Evolutionary conservation across 2,797 vertebrate species (phyloP), one percentile per base, ranked within the genome.

Genomic region (Sciaenops ocellatus): DNA sequence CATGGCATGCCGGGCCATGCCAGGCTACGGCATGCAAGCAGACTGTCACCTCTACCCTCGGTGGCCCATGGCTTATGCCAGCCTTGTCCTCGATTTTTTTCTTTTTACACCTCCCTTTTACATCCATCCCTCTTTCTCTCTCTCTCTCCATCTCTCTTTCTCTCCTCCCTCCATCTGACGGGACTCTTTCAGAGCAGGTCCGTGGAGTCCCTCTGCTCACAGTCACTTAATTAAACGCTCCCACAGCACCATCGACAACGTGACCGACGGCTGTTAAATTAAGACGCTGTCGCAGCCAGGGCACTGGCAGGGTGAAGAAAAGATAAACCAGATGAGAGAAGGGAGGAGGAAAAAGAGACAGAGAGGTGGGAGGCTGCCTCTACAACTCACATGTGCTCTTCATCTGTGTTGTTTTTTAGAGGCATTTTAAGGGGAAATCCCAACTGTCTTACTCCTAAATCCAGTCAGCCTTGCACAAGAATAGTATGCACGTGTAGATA

Each of bases 221-320:
- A 79, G 84, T 83, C 84, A 82, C 91, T 90, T 93, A 89, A 94
- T 94, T 90, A 95, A 91, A 92, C 46, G 80, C 84, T 91, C 87
- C 86, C 87, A 76, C 81, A 52, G 84, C 85, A 80, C 80, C 71
- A 73, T 78, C 83, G 71, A 86, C 47, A 6, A 73, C 64, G 73
- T 78, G 78, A 87, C 85, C 81, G 62, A 78, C 83, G 85, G 89
- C 85, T 88, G 91, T 84, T 92, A 82, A 93, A 92, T 89, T 76
- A 90, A 92, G 82, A 90, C 15, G 80, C 85, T 62, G 88, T 87
- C 84, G 80, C 84, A 67, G 85, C 80, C 64, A 17, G 73, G 46
- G 57, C n/a, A 13, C 44, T 56, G 28, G 79, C 50, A 41, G 66
- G 73, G 13, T 18, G 61, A 64, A 5, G 2, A 1, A 62, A 16